Conservation (phyloP, 2,888 invertebrate genomes). For the Escarpia spicata region DNA sequence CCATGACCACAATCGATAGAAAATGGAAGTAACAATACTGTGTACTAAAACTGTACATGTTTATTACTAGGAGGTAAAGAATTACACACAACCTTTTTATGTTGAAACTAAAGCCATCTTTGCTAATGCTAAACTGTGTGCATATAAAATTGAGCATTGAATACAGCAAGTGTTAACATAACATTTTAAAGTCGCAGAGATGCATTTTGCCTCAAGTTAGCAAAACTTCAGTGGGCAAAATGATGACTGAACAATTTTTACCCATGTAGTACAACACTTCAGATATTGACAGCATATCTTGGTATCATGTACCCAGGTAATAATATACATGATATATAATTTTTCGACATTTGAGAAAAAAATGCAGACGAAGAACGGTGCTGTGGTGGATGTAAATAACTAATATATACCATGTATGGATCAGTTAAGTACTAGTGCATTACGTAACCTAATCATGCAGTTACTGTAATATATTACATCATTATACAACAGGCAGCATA, state of each 20-base stretch:
- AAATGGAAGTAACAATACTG: background rate
- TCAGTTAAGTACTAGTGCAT: background rate
- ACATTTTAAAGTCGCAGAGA: background rate
- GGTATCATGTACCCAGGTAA: background rate
- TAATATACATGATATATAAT: background rate
- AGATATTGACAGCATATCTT: background rate
- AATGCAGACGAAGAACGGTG: background rate
- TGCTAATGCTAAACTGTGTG: background rate
- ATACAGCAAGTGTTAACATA: background rate
- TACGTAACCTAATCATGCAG: background rate
- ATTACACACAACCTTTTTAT: background rate
- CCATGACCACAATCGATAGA: background rate
- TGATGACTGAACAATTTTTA: background rate
- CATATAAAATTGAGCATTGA: conserved; percentile 16
- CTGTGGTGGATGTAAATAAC: background rate
- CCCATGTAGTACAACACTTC: background rate
- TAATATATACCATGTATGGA: background rate
- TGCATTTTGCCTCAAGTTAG: background rate
- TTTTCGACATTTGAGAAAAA: background rate
- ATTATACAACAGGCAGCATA: conserved; percentile 1
- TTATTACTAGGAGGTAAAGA: conserved; percentile 9
- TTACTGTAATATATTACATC: conserved; percentile 13
- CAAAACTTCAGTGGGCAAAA: background rate
- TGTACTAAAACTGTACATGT: conserved; percentile 13
- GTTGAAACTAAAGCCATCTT: background rate